Conservation (phyloP, 2,113 vertebrate species). For the Sorex fumeus region DNA sequence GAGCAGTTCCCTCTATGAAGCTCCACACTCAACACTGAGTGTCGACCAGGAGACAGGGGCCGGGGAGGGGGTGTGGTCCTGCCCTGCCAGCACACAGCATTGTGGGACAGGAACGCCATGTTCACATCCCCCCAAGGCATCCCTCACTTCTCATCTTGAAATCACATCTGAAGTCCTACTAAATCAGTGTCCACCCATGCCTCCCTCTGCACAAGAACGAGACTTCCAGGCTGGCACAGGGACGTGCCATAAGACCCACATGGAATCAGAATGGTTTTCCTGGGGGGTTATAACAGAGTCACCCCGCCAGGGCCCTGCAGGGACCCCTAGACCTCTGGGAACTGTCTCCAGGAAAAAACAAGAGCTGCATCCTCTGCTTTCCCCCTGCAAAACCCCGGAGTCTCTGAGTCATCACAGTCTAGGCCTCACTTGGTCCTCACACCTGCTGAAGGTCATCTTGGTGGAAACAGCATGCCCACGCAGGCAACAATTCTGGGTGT, state of each 20-base stretch:
- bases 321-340: neutral
- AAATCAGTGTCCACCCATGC: neutral
- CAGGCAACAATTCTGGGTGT: neutral
- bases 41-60: neutral
- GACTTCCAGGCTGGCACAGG: too few species aligned
- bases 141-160: conserved; percentile 26
- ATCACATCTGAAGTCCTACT: neutral
- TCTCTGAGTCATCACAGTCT: neutral
- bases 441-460: neutral
- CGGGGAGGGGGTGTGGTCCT: accelerated
- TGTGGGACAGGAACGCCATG: too few species aligned
- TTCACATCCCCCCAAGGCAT: neutral
- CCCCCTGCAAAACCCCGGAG: neutral
- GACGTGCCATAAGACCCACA: too few species aligned
- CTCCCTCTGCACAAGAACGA: neutral
- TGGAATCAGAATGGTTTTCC: neutral
- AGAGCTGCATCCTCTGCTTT: neutral
- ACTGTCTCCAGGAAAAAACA: neutral
- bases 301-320: neutral
- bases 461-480: neutral
- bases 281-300: neutral
- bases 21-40: neutral
- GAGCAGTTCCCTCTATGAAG: neutral
- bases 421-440: neutral
- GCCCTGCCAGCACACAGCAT: too few species aligned